phyloP scores from a whole-genome alignment of 2,888 invertebrate species.

The Xestia xanthographa region DNA sequence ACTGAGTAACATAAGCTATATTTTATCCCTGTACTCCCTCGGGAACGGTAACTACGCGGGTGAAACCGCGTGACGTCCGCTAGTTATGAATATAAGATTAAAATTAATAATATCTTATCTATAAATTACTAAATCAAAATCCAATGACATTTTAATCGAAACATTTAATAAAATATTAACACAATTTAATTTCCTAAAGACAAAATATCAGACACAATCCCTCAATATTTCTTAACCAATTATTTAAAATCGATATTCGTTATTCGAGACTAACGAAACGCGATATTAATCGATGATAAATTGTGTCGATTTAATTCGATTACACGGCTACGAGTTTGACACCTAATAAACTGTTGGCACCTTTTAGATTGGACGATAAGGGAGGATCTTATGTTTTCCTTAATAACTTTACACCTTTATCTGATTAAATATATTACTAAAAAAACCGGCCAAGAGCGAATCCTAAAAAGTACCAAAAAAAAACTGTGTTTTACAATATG shows the following conservation, averaged over 20 bases:
- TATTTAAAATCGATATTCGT: slow-evolving; percentile 59
- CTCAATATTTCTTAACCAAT: slow-evolving; percentile 49
- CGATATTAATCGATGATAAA: slow-evolving; percentile 62
- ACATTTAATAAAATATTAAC: slow-evolving; percentile 40
- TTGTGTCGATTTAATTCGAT: slow-evolving; percentile 62
- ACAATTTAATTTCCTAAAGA: slow-evolving; percentile 48
- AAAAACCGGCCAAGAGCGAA: background rate
- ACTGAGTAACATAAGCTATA: too few relatives aligned
- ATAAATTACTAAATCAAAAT: slow-evolving; percentile 47
- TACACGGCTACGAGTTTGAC: slow-evolving; percentile 63
- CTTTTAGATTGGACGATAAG: slow-evolving; percentile 59
- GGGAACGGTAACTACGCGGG: too few relatives aligned
- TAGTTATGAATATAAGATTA: background rate
- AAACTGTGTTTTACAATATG: background rate
- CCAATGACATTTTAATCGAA: slow-evolving; percentile 21
- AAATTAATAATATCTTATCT: slow-evolving; percentile 33
- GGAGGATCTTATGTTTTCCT: slow-evolving; percentile 12
- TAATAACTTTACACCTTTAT: slow-evolving; percentile 21
- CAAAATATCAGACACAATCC: slow-evolving; percentile 52
- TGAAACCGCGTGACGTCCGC: too few relatives aligned
- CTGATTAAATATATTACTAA: background rate
- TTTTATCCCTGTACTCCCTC: too few relatives aligned
- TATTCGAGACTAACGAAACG: slow-evolving; percentile 62
- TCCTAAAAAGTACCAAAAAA: background rate
- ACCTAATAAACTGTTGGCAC: slow-evolving; percentile 62